These are phyloP conservation scores for Sebastes nivosus DNA, from an alignment of 2,797 vertebrate genomes.

Conservation along the genomic window DNA sequence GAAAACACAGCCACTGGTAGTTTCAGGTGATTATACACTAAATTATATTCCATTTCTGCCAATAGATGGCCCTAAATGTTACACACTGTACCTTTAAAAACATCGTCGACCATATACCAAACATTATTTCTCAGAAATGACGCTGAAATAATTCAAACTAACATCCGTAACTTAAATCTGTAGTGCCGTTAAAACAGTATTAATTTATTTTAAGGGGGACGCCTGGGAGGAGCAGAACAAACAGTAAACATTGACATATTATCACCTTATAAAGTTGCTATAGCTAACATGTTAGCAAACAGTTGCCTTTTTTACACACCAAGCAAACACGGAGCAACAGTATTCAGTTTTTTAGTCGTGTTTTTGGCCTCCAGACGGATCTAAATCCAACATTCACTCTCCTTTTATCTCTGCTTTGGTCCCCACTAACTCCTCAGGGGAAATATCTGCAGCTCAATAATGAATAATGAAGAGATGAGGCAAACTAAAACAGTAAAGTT, in stretches of 20 bases:
- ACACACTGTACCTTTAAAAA: no score
- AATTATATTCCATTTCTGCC: no score
- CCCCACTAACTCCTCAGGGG: not conserved
- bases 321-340: not conserved
- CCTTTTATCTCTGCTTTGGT: not conserved
- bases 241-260: not conserved
- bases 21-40: no score
- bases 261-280: not conserved
- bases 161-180: not conserved
- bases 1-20: no score
- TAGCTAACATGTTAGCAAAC: not conserved
- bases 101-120: not conserved
- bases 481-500: not conserved
- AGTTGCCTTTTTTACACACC: not conserved
- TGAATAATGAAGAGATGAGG: not conserved
- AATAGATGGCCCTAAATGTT: fast-evolving
- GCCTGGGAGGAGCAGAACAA: not conserved
- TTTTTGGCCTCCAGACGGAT: not conserved
- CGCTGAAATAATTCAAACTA: not conserved
- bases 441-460: not conserved
- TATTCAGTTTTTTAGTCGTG: not conserved
- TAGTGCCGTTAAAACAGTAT: not conserved
- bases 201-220: not conserved
- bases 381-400: not conserved
- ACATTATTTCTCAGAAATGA: not conserved